These are phyloP conservation scores for Alethe castanea DNA, from an alignment of 2,113 vertebrate genomes.

Conservation along the genomic window DNA sequence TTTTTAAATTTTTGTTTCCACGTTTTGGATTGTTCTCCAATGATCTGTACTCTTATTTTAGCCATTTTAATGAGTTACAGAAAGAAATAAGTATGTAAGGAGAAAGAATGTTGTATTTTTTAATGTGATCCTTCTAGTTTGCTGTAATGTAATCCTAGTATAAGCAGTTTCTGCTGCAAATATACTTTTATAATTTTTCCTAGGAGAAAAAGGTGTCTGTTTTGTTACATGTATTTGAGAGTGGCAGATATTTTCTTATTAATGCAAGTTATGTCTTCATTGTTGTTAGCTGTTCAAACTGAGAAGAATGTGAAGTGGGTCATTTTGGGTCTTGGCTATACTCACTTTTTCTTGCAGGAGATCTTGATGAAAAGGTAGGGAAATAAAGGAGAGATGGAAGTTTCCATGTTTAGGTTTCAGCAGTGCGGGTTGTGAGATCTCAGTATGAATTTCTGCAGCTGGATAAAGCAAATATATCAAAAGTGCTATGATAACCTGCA, in stretches of 20 bases:
- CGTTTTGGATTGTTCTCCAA: not conserved
- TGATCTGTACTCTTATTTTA: not conserved
- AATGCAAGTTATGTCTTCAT: not conserved
- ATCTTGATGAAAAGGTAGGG: not conserved
- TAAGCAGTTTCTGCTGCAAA: not conserved
- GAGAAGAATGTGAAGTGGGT: not conserved
- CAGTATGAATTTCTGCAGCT: not conserved
- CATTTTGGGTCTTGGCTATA: not conserved
- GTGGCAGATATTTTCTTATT: not conserved
- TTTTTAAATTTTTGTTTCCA: not conserved
- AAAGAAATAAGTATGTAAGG: not conserved
- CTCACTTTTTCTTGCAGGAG: not conserved
- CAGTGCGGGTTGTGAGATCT: not conserved
- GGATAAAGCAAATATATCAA: not conserved
- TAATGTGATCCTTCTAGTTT: not conserved
- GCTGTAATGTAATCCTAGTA: not conserved
- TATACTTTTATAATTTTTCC: too few species aligned
- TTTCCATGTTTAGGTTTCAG: not conserved
- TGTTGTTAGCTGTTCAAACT: not conserved
- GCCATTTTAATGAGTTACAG: not conserved
- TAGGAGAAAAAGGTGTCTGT: not conserved
- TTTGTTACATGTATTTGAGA: not conserved
- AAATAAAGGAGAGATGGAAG: slow-evolving; percentile 12
- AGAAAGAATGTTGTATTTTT: not conserved
- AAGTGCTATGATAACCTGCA: not conserved